Percentiles rank a stretch among this genome's conserved stretches.
Conservation (phyloP, 2,797 vertebrate genomes). For the Alectoris magna region DNA sequence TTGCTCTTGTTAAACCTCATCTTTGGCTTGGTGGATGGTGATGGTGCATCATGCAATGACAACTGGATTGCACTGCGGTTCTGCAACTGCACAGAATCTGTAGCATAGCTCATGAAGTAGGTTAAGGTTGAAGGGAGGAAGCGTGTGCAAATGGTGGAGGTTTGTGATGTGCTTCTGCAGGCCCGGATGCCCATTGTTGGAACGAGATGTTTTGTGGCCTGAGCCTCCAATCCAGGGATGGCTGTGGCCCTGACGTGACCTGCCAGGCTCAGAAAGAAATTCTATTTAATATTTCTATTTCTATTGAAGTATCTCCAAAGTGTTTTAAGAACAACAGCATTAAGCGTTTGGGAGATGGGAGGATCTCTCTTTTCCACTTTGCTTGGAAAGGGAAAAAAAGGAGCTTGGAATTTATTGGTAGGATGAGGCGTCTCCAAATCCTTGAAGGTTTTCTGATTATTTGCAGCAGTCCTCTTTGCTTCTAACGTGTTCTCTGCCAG, state of each 20-base stretch:
- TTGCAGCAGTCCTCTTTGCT: background rate
- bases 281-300: background rate
- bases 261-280: background rate
- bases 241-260: background rate
- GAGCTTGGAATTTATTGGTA: conserved; percentile 34
- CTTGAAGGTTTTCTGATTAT: conserved; percentile 33
- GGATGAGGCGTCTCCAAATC: background rate
- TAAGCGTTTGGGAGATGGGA: conserved; percentile 22
- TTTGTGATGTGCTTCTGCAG: accelerated
- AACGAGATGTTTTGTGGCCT: background rate
- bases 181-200: background rate
- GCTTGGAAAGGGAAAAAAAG: conserved; percentile 36
- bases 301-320: conserved; percentile 46
- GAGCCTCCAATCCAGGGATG: background rate
- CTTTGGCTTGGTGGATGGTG: background rate
- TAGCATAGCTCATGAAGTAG: background rate
- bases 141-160: background rate
- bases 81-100: background rate
- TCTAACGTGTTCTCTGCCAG: background rate
- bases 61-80: accelerated
- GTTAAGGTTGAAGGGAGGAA: background rate
- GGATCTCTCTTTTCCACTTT: conserved; percentile 13
- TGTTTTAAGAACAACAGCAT: background rate
- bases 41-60: accelerated
- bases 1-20: too few relatives aligned